phyloP scores from a whole-genome alignment of 2,888 invertebrate species.

The Escarpia spicata region DNA sequence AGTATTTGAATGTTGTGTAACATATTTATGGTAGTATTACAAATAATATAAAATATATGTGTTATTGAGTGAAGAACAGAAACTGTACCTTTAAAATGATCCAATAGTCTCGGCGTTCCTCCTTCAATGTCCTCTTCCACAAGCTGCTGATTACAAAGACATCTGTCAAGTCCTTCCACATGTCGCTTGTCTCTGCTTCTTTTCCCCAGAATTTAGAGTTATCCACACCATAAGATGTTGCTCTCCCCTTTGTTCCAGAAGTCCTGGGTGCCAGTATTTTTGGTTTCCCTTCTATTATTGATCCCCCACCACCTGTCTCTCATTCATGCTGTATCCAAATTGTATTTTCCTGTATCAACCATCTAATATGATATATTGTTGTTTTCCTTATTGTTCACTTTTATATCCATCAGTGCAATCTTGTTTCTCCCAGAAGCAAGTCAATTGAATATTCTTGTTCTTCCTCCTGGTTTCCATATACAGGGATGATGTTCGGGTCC shows the following conservation, averaged over 20 bases:
- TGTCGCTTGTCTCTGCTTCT: not conserved
- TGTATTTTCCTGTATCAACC: not conserved
- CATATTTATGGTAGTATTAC: too few species aligned
- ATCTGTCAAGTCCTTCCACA: not conserved
- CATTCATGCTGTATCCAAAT: not conserved
- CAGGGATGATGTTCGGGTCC: too few species aligned
- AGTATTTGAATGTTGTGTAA: too few species aligned
- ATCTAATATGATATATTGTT: not conserved
- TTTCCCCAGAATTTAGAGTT: not conserved
- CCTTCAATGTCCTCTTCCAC: not conserved
- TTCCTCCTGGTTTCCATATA: not conserved
- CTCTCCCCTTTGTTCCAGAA: too few species aligned
- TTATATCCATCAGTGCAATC: not conserved
- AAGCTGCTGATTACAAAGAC: not conserved
- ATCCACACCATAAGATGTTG: too few species aligned
- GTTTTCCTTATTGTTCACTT: not conserved
- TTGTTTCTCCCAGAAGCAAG: not conserved
- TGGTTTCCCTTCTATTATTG: too few species aligned
- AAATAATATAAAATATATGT: too few species aligned
- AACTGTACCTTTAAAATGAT: too few species aligned
- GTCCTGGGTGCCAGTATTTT: too few species aligned
- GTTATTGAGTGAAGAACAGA: too few species aligned
- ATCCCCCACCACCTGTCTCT: not conserved
- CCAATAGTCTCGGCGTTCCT: too few species aligned
- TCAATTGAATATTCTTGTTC: not conserved